Evolutionary conservation across 2,113 vertebrate species (phyloP), one percentile per base, ranked within the genome.

Genomic region (Dryoscopus gambensis): DNA sequence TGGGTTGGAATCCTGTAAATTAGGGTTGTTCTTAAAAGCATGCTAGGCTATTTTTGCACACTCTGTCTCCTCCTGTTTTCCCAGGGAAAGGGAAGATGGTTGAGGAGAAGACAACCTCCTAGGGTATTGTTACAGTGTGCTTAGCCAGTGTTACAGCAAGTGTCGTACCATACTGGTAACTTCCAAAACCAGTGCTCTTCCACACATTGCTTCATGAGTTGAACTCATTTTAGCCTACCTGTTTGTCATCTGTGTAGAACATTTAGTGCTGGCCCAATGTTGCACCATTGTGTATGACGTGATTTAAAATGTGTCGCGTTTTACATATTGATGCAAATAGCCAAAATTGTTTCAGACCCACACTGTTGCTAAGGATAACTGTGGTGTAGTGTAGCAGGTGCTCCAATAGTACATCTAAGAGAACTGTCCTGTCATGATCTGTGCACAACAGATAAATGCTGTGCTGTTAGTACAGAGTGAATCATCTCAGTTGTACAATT

Each of bases 261-360:
- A 16, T 50, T 33, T 24, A 56, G 33, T 40, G 31, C 22, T 76
- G 57, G 16, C 18, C 79, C 37, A 47, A 16, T 1, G 1, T 33
- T 4, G 1, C 78, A 28, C 31, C 13, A 4, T 33, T 46, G 52
- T 6, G 2, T 8, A n/a, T 70, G 31, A 28, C 0, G 1, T 37
- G 63, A 64, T 60, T 46, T 78, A 40, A 69, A 84, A 50, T 15
- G 6, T 28, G 10, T 39, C 2, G 0, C 0, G 0, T 84, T 86
- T 84, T 69, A 64, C 1, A 3, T 44, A 10, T 47, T 55, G 79
- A 37, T 76, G 28, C 13, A 69, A 73, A 55, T 33, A 55, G 30
- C 10, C 59, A 24, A 63, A 62, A 49, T 84, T n/a, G 30, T 52
- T 64, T 92, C 71, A 44, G 53, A 10, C 19, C 82, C 28, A 5